phyloP scores from a whole-genome alignment of 2,888 invertebrate species.

The Dynastes grantii region DNA sequence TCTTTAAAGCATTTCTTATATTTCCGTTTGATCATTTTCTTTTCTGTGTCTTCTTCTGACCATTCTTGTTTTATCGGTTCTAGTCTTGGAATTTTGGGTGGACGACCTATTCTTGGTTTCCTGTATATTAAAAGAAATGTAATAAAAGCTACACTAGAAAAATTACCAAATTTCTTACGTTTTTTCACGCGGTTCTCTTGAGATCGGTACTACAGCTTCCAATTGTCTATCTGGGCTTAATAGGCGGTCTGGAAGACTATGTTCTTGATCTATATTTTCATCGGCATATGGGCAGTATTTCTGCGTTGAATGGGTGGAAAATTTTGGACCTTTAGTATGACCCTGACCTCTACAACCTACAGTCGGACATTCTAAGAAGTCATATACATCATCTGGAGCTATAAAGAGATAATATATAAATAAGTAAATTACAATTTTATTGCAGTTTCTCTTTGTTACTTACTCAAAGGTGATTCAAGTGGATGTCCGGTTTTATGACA shows the following conservation, averaged over 20 bases:
- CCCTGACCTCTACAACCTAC: conserved; percentile 92
- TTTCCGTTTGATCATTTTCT: conserved; percentile 56
- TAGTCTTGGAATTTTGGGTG: conserved; percentile 63
- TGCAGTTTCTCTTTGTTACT: conserved; percentile 64
- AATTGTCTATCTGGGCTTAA: conserved; percentile 69
- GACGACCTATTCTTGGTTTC: conserved; percentile 64
- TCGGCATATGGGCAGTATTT: conserved; percentile 84
- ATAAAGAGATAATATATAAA: conserved; percentile 46
- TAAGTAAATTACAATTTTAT: background rate
- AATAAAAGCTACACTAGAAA: background rate
- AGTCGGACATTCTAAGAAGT: conserved; percentile 83
- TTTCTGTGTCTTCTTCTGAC: conserved; percentile 53
- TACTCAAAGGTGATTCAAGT: conserved; percentile 87
- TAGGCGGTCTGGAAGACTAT: conserved; percentile 72
- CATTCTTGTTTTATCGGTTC: conserved; percentile 56
- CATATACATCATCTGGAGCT: conserved; percentile 78
- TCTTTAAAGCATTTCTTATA: conserved; percentile 56
- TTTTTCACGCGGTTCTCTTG: conserved; percentile 68
- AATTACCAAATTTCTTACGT: conserved; percentile 46
- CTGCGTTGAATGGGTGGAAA: conserved; percentile 81
- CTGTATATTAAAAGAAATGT: conserved; percentile 57
- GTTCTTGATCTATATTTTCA: conserved; percentile 73
- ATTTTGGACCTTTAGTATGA: conserved; percentile 86
- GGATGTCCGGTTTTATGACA: conserved; percentile 91
- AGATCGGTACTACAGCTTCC: conserved; percentile 68